Evolutionary conservation across 2,888 invertebrate species (phyloP), one percentile per base, ranked within the genome.

Genomic region (Stenotaenia linearis): DNA sequence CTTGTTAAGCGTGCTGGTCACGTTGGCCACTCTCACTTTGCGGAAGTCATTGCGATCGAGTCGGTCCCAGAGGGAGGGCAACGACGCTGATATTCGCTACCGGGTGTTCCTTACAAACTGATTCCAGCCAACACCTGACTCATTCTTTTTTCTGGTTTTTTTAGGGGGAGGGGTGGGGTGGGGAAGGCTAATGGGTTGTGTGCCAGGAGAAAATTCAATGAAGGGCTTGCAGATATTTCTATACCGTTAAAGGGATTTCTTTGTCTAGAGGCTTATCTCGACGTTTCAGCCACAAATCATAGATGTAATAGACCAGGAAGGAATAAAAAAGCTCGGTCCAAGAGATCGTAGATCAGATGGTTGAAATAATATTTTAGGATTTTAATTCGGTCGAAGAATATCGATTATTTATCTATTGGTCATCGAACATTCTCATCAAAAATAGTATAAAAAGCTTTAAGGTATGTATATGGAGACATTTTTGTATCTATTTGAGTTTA

Each of bases 201-300:
- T 61, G 61, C 61, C 61, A 25, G 28, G 61, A 61, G 61, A 61
- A 61, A 61, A 61, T 61, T 61, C 61, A 61, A 61, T 61, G 61
- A 61, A 61, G 61, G 61, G 23, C 61, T 61, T 61, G 61, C 61
- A 61, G 61, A 61, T 61, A 61, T 61, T 61, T 61, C 61, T 61
- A 61, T 28, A 61, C 25, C 61, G 61, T 61, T 25, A 61, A 61
- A 15, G 61, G 61, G 61, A 61, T 61, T 61, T 61, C 61, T 61
- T 61, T 61, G 61, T 61, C 61, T 61, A 28, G 61, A 25, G 10
- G 61, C 25, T 61, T 61, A 61, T 61, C 61, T 61, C 28, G 61
- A 61, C 25, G 25, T 61, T 61, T 25, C 23, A 10, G 25, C 61
- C 61, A 61, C 61, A 61, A 61, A 61, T 61, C 61, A 61, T 61